These are phyloP conservation scores for Tiliacea citrago DNA, from an alignment of 2,888 invertebrate species.

Conservation along the genomic window DNA sequence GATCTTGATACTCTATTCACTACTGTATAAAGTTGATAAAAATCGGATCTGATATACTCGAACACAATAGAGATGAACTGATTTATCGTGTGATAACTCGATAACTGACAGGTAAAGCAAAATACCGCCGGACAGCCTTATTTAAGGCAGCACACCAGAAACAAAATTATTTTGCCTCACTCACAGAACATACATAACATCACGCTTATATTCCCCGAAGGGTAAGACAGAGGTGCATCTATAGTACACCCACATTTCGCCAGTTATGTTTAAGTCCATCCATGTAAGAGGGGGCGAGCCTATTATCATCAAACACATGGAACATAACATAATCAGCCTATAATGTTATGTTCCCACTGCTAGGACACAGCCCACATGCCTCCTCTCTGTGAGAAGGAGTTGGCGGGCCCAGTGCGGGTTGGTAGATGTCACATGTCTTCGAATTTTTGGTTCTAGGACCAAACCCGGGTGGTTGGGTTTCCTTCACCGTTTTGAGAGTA, in stretches of 20 bases:
- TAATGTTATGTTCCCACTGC: too few species aligned
- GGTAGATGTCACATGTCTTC: too few species aligned
- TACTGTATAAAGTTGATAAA: constrained; percentile 22
- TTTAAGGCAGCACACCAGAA: not conserved
- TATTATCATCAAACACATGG: not conserved
- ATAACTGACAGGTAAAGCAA: constrained; percentile 34
- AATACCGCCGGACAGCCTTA: constrained; percentile 12
- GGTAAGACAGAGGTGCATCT: not conserved
- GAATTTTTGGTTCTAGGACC: too few species aligned
- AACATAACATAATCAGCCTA: too few species aligned
- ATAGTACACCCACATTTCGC: not conserved
- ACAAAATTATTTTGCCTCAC: not conserved
- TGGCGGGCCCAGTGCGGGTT: too few species aligned
- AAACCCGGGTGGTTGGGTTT: too few species aligned
- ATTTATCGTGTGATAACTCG: constrained; percentile 39
- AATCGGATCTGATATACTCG: constrained; percentile 37
- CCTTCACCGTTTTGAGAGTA: too few species aligned
- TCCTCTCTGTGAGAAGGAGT: too few species aligned
- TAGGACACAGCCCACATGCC: too few species aligned
- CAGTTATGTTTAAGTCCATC: too few species aligned
- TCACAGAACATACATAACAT: not conserved
- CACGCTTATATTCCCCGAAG: not conserved
- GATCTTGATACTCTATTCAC: constrained; percentile 24
- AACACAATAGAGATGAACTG: constrained; percentile 39
- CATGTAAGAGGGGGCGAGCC: not conserved